phyloP scores from a whole-genome alignment of 2,797 vertebrate species.

The Miichthys miiuy region DNA sequence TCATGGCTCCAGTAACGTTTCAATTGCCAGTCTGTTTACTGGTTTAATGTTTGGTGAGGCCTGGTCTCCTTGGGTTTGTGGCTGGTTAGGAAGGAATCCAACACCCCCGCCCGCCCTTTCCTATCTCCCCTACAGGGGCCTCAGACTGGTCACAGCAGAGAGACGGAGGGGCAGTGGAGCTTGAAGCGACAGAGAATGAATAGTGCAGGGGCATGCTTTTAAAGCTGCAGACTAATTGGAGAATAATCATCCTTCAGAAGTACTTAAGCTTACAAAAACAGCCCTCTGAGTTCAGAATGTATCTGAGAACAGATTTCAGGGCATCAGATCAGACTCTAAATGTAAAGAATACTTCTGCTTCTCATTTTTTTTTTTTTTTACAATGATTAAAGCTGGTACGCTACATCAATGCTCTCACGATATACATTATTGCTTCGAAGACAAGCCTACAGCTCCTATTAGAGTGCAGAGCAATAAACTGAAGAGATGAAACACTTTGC shows the following conservation, averaged over 20 bases:
- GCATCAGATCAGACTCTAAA: constrained; percentile 7
- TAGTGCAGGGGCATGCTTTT: constrained; percentile 36
- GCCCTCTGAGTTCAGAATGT: constrained; percentile 7
- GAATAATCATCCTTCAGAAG: constrained; percentile 51
- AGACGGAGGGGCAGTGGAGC: constrained; percentile 5
- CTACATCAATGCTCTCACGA: neutral
- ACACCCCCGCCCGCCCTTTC: neutral
- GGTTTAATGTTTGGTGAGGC: constrained; percentile 8
- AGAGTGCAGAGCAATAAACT: constrained; percentile 18
- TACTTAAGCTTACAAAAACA: constrained; percentile 36
- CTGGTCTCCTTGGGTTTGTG: constrained; percentile 10
- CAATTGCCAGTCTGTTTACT: neutral
- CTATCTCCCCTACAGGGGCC: constrained; percentile 15
- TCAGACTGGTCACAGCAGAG: constrained; percentile 9
- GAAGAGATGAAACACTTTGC: constrained; percentile 54
- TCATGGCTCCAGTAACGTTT: constrained; percentile 5
- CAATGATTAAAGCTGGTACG: neutral
- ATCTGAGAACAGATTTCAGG: constrained; percentile 18
- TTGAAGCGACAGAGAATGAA: constrained; percentile 44
- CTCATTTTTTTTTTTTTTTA: neutral
- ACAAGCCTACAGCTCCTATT: constrained; percentile 13
- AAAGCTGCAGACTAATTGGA: constrained; percentile 47
- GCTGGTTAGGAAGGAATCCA: constrained; percentile 8
- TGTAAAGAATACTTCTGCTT: neutral
- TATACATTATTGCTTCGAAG: neutral